These are phyloP conservation scores for Cyphomyrus plagiostoma DNA, from an alignment of 2,113 vertebrate genomes.

Conservation along the genomic window DNA sequence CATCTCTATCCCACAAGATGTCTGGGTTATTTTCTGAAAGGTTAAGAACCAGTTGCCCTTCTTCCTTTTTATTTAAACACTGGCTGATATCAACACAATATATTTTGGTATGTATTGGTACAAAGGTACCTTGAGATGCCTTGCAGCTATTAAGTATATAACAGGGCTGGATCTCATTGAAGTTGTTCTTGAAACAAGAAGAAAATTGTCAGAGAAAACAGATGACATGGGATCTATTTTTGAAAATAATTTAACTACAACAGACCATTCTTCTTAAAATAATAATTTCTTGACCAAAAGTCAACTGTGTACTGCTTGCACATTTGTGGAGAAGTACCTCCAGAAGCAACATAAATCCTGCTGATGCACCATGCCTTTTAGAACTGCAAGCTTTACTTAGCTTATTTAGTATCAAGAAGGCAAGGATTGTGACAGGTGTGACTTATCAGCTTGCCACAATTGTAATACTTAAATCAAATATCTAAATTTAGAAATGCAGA, in stretches of 20 bases:
- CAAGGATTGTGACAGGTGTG: not conserved
- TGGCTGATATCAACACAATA: not conserved
- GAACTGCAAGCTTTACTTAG: not conserved
- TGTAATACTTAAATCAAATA: not conserved
- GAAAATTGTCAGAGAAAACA: not conserved
- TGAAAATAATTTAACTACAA: not conserved
- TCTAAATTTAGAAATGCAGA: not conserved
- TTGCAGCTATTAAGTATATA: not conserved
- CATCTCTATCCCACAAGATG: not conserved
- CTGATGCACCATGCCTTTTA: not conserved
- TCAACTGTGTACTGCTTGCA: not conserved
- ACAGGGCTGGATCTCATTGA: not conserved
- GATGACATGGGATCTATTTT: not conserved
- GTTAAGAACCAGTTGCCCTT: not conserved
- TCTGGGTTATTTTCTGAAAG: not conserved
- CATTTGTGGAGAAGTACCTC: not conserved
- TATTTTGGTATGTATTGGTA: not conserved
- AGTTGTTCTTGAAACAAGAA: not conserved
- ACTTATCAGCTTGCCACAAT: not conserved
- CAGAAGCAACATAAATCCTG: not conserved
- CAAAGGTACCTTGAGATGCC: not conserved
- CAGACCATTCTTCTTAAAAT: not conserved
- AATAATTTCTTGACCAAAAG: not conserved
- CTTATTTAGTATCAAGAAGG: not conserved
- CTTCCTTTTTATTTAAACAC: not conserved